These are phyloP conservation scores for Ficedula albicollis DNA, from an alignment of 2,797 vertebrate species.

Conservation along the genomic window DNA sequence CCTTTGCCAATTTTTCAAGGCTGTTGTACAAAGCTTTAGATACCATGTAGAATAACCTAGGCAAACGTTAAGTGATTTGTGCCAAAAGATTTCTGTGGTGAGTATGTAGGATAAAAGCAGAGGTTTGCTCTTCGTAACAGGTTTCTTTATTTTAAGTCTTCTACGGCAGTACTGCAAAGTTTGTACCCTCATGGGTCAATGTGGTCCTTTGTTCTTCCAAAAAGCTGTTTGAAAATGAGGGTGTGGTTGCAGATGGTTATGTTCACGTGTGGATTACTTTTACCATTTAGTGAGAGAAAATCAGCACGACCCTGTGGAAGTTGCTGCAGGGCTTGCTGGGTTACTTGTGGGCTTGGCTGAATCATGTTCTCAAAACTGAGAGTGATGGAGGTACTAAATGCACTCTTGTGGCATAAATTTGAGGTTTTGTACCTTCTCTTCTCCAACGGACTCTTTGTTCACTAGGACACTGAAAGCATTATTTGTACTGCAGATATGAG, in stretches of 20 bases:
- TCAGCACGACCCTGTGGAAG: not conserved
- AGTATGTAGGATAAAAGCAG: not conserved
- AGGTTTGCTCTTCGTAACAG: not conserved
- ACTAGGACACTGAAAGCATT: not conserved
- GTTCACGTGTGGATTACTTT: not conserved
- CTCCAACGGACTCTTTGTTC: not conserved
- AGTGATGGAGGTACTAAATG: not conserved
- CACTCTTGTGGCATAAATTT: not conserved
- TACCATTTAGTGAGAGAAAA: not conserved
- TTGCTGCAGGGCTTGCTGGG: not conserved
- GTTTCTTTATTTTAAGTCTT: not conserved
- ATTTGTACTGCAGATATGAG: not conserved
- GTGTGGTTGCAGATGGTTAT: not conserved
- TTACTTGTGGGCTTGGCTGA: not conserved
- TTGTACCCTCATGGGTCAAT: accelerated
- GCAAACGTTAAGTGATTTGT: not conserved
- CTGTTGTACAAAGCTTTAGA: not conserved
- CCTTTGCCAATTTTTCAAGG: not conserved
- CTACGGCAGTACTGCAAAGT: not conserved
- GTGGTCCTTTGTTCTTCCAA: not conserved
- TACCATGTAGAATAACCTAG: not conserved
- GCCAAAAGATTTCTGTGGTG: not conserved
- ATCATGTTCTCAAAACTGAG: accelerated
- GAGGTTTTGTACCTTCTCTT: not conserved
- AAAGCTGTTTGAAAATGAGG: not conserved